A percentile compares a stretch with the other conserved stretches of the same genome.
Evolutionary conservation across 2,888 invertebrate species (phyloP).

Genomic region (Helobdella robusta): DNA sequence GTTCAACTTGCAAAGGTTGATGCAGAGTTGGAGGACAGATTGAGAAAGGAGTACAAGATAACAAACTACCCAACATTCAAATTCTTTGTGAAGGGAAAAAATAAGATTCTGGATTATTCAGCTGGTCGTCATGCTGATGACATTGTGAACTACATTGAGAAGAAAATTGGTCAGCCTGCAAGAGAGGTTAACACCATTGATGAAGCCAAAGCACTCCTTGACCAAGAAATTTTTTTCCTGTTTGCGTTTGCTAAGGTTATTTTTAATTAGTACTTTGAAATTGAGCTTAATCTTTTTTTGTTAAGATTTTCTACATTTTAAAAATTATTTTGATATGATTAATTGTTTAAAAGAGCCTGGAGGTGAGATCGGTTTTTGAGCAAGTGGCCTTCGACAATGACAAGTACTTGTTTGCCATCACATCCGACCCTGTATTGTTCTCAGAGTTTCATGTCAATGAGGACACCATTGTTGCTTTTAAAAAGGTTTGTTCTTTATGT

Average conservation of each 20-base stretch:
- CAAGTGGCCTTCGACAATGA: conserved; percentile 71
- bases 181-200: conserved; percentile 64
- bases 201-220: conserved; percentile 69
- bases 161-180: conserved; percentile 95
- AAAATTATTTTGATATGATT: neutral
- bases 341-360: conserved; percentile 55
- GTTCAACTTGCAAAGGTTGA: conserved; percentile 87
- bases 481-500: conserved; percentile 61
- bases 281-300: too few species aligned
- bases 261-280: too few species aligned
- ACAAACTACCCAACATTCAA: conserved; percentile 94
- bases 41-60: conserved; percentile 68
- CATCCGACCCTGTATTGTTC: conserved; percentile 67
- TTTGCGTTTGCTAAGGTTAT: conserved; percentile 54
- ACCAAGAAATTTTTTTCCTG: conserved; percentile 68
- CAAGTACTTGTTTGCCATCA: conserved; percentile 78
- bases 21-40: neutral
- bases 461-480: conserved; percentile 76
- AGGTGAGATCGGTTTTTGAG: conserved; percentile 72
- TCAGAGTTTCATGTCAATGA: conserved; percentile 69
- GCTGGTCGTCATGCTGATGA: conserved; percentile 85
- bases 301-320: too few species aligned
- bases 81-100: conserved; percentile 71
- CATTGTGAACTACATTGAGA: conserved; percentile 83
- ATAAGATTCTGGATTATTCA: conserved; percentile 71